These are phyloP conservation scores for Microchrysa polita DNA, from an alignment of 2,888 invertebrate species.

Conservation along the genomic window DNA sequence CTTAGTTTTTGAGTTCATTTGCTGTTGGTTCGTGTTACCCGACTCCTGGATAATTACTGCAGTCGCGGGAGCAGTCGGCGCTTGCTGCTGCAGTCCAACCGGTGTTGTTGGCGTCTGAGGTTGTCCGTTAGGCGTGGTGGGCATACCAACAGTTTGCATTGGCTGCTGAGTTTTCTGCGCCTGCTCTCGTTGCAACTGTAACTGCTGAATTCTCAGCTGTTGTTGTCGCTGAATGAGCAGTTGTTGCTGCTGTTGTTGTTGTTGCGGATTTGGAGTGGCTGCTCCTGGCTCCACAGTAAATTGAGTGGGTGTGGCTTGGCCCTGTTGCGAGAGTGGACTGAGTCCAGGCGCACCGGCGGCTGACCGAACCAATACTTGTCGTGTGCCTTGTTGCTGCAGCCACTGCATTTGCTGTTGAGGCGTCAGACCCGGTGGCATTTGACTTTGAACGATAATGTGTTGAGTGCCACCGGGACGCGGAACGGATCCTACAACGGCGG, in stretches of 20 bases:
- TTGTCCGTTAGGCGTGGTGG: slow-evolving; percentile 41
- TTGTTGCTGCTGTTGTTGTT: slow-evolving; percentile 64
- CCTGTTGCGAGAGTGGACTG: slow-evolving; percentile 59
- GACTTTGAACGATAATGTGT: slow-evolving; percentile 76
- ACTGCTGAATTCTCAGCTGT: slow-evolving; percentile 58
- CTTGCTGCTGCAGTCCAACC: slow-evolving; percentile 28
- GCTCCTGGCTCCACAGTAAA: slow-evolving; percentile 52
- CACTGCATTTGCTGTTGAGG: slow-evolving; percentile 75
- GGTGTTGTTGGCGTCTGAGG: slow-evolving; percentile 32
- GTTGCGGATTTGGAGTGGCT: slow-evolving; percentile 50
- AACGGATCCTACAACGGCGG: slow-evolving; percentile 64
- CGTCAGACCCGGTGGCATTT: slow-evolving; percentile 72
- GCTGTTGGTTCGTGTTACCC: slow-evolving; percentile 53
- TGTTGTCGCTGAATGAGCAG: slow-evolving; percentile 64
- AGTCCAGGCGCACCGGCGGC: slow-evolving; percentile 60
- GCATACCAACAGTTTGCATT: slow-evolving; percentile 55
- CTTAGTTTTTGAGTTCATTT: slow-evolving; percentile 91
- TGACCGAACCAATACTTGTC: slow-evolving; percentile 68
- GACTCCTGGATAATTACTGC: slow-evolving; percentile 47
- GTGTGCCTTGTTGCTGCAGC: slow-evolving; percentile 73
- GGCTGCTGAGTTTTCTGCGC: slow-evolving; percentile 54
- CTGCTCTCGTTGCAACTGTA: slow-evolving; percentile 58
- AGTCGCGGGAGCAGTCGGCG: slow-evolving; percentile 34
- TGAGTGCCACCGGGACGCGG: slow-evolving; percentile 65
- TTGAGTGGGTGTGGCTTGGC: slow-evolving; percentile 45